Conservation (phyloP, 2,888 invertebrate species). For the Aphidius colemani region DNA sequence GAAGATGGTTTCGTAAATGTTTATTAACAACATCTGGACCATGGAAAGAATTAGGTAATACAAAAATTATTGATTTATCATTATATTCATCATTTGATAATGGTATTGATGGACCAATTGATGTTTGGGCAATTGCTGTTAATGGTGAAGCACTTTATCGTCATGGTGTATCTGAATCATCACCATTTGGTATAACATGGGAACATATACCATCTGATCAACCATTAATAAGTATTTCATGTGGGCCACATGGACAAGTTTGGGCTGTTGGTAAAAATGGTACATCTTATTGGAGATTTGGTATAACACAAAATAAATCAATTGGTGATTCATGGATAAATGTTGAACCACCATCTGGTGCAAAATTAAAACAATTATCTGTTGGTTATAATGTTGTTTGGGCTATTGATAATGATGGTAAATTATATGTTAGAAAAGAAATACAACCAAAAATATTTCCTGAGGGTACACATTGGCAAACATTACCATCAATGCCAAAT, state of each 20-base stretch:
- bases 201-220: slow-evolving; percentile 83
- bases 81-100: slow-evolving; percentile 68
- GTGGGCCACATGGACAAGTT: slow-evolving; percentile 70
- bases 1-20: slow-evolving; percentile 84
- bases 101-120: slow-evolving; percentile 60
- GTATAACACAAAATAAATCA: slow-evolving; percentile 72
- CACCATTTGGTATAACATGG: slow-evolving; percentile 77
- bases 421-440: slow-evolving; percentile 78
- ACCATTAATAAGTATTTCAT: slow-evolving; percentile 75
- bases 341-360: slow-evolving; percentile 73
- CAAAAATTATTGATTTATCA: slow-evolving; percentile 81
- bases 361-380: slow-evolving; percentile 75
- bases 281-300: slow-evolving; percentile 79
- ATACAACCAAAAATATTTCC: slow-evolving; percentile 73
- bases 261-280: slow-evolving; percentile 91
- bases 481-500: slow-evolving; percentile 66
- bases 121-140: slow-evolving; percentile 84
- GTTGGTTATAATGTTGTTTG: slow-evolving; percentile 77
- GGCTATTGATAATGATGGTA: slow-evolving; percentile 77
- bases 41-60: slow-evolving; percentile 86
- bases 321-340: slow-evolving; percentile 77
- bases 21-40: slow-evolving; percentile 83
- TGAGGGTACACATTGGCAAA: slow-evolving; percentile 86
- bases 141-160: slow-evolving; percentile 87
- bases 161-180: slow-evolving; percentile 74